Evolutionary conservation across 2,797 vertebrate genomes (phyloP).

Genomic region (Steatocranus sp.): DNA sequence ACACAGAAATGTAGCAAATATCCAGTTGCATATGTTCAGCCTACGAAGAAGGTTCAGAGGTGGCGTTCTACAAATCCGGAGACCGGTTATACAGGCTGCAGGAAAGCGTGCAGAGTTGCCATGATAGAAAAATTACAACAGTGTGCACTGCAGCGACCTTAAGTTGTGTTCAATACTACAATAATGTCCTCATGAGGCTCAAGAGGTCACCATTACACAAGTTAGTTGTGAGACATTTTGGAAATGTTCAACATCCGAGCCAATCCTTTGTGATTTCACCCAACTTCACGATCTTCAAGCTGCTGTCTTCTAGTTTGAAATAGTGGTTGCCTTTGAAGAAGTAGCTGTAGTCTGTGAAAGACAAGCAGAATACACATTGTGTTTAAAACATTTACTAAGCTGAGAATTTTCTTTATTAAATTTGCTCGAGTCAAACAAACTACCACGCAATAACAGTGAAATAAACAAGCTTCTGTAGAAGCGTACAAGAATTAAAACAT

Average conservation of each 20-base stretch:
- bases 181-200: conserved; percentile 44
- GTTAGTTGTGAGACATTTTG: conserved; percentile 18
- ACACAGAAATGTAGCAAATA: conserved; percentile 65
- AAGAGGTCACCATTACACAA: conserved; percentile 40
- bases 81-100: conserved; percentile 60
- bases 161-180: conserved; percentile 61
- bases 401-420: background rate
- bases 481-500: background rate
- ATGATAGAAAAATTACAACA: conserved; percentile 61
- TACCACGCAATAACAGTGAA: background rate
- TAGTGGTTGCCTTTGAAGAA: conserved; percentile 97
- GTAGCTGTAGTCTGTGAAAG: conserved; percentile 87
- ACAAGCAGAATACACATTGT: background rate
- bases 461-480: background rate
- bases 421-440: background rate
- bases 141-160: conserved; percentile 57
- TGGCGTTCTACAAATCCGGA: conserved; percentile 59
- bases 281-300: conserved; percentile 93
- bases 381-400: background rate
- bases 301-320: conserved; percentile 93
- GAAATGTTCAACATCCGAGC: conserved; percentile 87
- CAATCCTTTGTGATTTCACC: conserved; percentile 95
- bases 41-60: conserved; percentile 27
- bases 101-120: conserved; percentile 72
- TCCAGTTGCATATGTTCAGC: conserved; percentile 60